Evolutionary conservation across 2,888 invertebrate genomes (phyloP).

Genomic region (Eudasyphora cyanicolor): DNA sequence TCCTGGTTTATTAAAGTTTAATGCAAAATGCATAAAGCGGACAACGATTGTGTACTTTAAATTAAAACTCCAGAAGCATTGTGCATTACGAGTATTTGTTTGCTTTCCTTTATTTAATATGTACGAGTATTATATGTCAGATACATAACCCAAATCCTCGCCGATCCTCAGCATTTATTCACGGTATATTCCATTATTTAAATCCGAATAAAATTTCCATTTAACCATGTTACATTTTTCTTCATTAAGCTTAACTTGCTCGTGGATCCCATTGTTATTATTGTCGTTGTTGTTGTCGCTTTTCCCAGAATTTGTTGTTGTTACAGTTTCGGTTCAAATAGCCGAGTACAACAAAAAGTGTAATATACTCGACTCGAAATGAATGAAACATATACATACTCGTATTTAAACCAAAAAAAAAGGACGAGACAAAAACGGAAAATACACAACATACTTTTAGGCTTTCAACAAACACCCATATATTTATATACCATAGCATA

Average conservation of each 20-base stretch:
- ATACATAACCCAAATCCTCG: background rate
- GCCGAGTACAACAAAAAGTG: background rate
- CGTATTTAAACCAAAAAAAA: no score
- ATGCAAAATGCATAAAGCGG: no score
- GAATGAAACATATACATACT: slow-evolving; percentile 28
- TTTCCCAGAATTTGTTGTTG: background rate
- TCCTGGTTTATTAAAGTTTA: no score
- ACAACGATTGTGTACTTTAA: no score
- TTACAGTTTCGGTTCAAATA: background rate
- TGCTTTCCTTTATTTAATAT: no score
- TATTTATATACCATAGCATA: no score
- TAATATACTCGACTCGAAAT: background rate
- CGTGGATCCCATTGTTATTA: background rate
- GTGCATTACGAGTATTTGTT: no score
- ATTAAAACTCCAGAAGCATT: no score
- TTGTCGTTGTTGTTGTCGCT: background rate
- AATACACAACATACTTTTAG: slow-evolving; percentile 22
- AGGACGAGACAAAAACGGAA: background rate
- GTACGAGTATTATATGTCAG: background rate
- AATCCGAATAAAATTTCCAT: slow-evolving; percentile 34
- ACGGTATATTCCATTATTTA: slow-evolving; percentile 21
- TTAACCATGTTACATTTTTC: slow-evolving; percentile 39
- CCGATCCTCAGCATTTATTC: background rate
- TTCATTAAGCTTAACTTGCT: slow-evolving; percentile 47
- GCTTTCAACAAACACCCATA: slow-evolving; percentile 11